Conservation (phyloP, 2,888 invertebrate genomes). For the Tolmerus cingulatus region DNA sequence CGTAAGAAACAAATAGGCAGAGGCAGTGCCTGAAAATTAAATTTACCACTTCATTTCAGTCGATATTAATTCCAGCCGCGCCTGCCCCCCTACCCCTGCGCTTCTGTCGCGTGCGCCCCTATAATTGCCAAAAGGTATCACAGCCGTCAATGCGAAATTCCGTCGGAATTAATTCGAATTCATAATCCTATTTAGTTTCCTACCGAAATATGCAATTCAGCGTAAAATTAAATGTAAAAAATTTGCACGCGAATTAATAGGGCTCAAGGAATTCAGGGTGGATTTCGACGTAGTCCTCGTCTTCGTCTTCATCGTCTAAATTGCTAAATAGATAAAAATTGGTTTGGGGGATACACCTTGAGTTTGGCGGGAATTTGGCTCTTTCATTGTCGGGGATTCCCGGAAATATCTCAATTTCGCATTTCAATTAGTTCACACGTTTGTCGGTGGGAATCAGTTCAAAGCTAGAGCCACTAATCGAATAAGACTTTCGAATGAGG, state of each 20-base stretch:
- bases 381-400: background rate
- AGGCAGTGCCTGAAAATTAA: constrained; percentile 8
- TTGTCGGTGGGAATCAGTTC: background rate
- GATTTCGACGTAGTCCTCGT: background rate
- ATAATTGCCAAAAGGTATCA: constrained; percentile 19
- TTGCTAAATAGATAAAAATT: background rate
- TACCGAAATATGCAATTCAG: constrained; percentile 5
- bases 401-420: background rate
- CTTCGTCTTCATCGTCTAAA: background rate
- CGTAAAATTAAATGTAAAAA: background rate
- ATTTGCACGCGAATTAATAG: background rate
- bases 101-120: background rate
- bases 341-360: background rate
- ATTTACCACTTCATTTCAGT: constrained; percentile 25
- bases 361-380: background rate
- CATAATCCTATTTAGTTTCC: constrained; percentile 10
- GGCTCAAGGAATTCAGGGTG: background rate
- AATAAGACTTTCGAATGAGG: background rate
- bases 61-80: background rate
- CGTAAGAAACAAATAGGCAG: constrained; percentile 11
- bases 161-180: constrained; percentile 14
- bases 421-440: background rate
- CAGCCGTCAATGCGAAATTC: background rate
- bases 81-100: background rate
- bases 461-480: background rate